phyloP scores from a whole-genome alignment of 1,140 invertebrate genomes.

The Tetramorium alpestre region DNA sequence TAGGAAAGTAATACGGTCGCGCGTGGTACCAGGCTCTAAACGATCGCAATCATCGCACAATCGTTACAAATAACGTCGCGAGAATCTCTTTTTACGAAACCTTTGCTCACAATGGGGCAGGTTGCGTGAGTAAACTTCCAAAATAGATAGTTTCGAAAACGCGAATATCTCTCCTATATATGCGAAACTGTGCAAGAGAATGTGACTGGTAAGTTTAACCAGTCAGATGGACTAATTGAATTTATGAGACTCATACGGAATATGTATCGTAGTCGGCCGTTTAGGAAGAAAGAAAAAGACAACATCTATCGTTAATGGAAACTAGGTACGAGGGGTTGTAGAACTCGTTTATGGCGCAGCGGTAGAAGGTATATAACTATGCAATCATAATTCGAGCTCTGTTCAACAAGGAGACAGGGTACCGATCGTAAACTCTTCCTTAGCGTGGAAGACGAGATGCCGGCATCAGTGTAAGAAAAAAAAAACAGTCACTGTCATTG shows the following conservation, averaged over 20 bases:
- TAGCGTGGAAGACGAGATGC: constrained; percentile 3
- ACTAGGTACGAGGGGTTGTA: constrained; percentile 10
- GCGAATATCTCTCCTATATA: constrained; percentile 58
- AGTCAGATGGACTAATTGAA: constrained; percentile 46
- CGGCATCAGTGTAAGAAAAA: constrained; percentile 33
- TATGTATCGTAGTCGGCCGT: constrained; percentile 6
- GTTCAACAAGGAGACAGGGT: constrained; percentile 73
- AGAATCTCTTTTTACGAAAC: constrained; percentile 61
- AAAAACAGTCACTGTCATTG: constrained; percentile 19
- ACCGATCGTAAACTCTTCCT: constrained; percentile 49
- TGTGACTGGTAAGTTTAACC: constrained; percentile 44
- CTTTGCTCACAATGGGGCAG: constrained; percentile 29
- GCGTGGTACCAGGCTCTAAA: constrained; percentile 51
- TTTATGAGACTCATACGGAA: constrained; percentile 29
- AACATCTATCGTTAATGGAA: constrained; percentile 17
- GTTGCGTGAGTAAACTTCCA: constrained; percentile 56
- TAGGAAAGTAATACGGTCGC: constrained; percentile 72
- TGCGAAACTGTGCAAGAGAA: constrained; percentile 45
- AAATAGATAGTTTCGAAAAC: constrained; percentile 65
- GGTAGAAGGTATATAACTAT: constrained; percentile 26
- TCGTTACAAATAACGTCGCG: constrained; percentile 43
- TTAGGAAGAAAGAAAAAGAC: constrained; percentile 12
- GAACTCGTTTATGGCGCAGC: constrained; percentile 27
- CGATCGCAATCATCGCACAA: constrained; percentile 47
- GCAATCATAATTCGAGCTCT: constrained; percentile 61